These are phyloP conservation scores for Hetaerina americana DNA, from an alignment of 1,140 invertebrate species.

Conservation along the genomic window DNA sequence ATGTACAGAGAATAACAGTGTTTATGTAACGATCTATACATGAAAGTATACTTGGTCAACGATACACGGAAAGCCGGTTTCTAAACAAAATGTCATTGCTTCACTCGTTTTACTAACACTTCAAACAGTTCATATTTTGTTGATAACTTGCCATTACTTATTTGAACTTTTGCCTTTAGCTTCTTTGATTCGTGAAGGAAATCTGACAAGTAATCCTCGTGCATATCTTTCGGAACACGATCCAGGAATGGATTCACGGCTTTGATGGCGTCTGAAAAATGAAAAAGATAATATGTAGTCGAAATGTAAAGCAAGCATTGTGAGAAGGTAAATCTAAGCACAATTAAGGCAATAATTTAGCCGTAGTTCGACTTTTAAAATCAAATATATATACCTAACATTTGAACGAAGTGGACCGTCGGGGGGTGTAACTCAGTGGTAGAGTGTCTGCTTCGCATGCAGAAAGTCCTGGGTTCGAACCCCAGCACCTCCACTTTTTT, in stretches of 20 bases:
- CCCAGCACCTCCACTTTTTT: constrained; percentile 47
- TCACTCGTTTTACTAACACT: background rate
- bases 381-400: no score
- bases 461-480: constrained; percentile 59
- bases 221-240: constrained; percentile 43
- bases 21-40: no score
- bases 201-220: constrained; percentile 43
- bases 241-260: constrained; percentile 64
- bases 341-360: no score
- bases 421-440: constrained; percentile 46
- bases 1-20: no score
- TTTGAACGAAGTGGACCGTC: no score
- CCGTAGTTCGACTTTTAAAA: no score
- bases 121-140: background rate
- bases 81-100: no score
- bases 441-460: constrained; percentile 62
- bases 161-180: background rate
- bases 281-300: background rate
- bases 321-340: no score
- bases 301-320: no score
- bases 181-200: constrained; percentile 23
- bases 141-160: background rate
- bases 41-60: no score
- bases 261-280: constrained; percentile 44
- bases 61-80: no score